These are phyloP conservation scores for Akabosia matsudoensis DNA, from an alignment of 1,140 invertebrate genomes.

Conservation along the genomic window DNA sequence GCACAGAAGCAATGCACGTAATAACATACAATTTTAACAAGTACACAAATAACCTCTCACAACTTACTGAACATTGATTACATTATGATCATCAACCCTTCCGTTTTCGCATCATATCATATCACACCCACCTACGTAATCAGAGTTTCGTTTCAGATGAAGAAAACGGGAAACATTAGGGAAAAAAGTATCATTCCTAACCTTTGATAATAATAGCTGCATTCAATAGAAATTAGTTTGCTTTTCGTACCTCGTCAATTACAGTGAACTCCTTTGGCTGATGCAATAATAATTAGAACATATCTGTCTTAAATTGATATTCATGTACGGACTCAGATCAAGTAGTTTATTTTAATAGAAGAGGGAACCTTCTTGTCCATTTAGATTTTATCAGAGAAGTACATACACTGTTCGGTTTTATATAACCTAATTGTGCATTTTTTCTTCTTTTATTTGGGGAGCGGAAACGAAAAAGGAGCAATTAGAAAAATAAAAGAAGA, in stretches of 20 bases:
- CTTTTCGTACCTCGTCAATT: background rate
- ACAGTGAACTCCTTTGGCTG: background rate
- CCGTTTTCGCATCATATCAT: no score
- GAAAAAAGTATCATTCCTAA: background rate
- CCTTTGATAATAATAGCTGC: background rate
- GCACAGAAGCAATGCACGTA: no score
- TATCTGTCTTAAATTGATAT: background rate
- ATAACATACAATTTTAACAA: no score
- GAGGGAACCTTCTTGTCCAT: background rate
- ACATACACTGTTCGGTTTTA: background rate
- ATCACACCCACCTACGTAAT: no score
- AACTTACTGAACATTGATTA: no score
- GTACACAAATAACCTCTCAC: no score
- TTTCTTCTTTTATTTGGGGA: conserved; percentile 4
- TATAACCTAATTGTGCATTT: background rate
- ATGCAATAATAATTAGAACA: background rate
- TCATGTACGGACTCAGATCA: background rate
- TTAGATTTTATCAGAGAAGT: background rate
- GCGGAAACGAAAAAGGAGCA: background rate
- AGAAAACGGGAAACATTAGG: background rate
- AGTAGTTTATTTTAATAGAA: no score
- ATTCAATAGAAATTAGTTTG: background rate
- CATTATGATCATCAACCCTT: no score
- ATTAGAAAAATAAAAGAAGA: conserved; percentile 7
- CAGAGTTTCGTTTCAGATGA: background rate